Percentiles rank a stretch among this genome's conserved stretches.
Conservation (phyloP, 2,113 vertebrate genomes). For the Rhynchomys soricoides region DNA sequence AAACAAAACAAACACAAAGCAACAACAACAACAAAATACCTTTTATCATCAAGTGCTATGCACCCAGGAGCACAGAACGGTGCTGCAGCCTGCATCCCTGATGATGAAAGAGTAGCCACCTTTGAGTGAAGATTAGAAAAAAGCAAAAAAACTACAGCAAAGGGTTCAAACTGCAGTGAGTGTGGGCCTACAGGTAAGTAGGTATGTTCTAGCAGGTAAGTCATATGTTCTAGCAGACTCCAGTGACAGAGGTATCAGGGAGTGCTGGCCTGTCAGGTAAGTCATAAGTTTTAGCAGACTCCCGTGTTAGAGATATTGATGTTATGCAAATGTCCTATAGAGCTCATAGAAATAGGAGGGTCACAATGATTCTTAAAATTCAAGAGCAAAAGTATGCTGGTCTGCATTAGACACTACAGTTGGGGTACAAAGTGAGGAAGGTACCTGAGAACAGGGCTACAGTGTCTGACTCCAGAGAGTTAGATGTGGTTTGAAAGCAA, state of each 20-base stretch:
- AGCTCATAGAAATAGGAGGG: background rate
- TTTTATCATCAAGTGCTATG: background rate
- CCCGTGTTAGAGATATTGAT: no score
- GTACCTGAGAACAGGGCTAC: background rate
- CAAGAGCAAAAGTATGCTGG: background rate
- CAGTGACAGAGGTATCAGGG: no score
- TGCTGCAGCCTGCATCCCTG: background rate
- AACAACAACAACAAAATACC: background rate
- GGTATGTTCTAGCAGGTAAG: no score
- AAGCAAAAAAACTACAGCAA: background rate
- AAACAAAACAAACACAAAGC: background rate
- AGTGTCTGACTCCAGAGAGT: background rate
- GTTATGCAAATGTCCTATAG: background rate
- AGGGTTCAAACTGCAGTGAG: background rate
- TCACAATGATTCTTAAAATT: background rate
- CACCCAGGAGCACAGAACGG: background rate
- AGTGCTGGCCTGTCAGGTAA: background rate
- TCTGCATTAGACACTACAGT: background rate
- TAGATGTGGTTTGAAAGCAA: slow-evolving; percentile 22
- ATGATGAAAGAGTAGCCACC: background rate
- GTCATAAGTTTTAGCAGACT: background rate
- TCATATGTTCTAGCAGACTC: background rate
- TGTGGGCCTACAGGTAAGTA: background rate
- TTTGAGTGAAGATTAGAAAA: background rate
- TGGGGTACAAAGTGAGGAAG: background rate